Evolutionary conservation across 2,113 vertebrate genomes (phyloP).

Genomic region (Istiophorus platypterus): DNA sequence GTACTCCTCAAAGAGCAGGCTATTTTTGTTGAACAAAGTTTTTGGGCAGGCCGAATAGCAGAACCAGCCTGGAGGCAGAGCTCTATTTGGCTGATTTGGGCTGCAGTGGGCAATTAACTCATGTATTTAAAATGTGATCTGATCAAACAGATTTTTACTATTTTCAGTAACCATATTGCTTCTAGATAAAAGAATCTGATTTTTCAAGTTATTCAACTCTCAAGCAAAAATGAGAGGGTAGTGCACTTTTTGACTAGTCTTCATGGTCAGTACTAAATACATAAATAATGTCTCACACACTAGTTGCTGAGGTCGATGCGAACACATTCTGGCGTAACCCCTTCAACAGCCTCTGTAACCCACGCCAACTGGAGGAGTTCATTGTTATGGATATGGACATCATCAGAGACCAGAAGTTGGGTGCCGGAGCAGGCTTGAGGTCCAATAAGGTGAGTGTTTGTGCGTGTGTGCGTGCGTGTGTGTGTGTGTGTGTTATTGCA

Average conservation of each 20-base stretch:
- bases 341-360: slow-evolving; percentile 92
- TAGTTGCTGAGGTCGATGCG: slow-evolving; percentile 95
- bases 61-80: slow-evolving; percentile 43
- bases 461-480: not conserved
- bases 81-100: slow-evolving; percentile 27
- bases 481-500: slow-evolving; percentile 21
- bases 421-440: slow-evolving; percentile 89
- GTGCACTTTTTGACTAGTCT: not conserved
- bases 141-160: not conserved
- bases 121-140: slow-evolving; percentile 30
- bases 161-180: not conserved
- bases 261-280: not conserved
- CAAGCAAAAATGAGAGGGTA: not conserved
- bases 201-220: not conserved
- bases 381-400: slow-evolving; percentile 92
- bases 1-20: slow-evolving; percentile 58
- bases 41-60: slow-evolving; percentile 39
- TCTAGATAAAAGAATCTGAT: not conserved
- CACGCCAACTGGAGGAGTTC: slow-evolving; percentile 94
- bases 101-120: slow-evolving; percentile 43
- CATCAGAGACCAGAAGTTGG: slow-evolving; percentile 86
- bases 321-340: slow-evolving; percentile 94
- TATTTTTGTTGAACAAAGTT: slow-evolving; percentile 48
- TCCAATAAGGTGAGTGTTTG: slow-evolving; percentile 90
- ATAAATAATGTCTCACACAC: not conserved